phyloP scores from a whole-genome alignment of 1,140 invertebrate species.

The Heliconius melpomene region DNA sequence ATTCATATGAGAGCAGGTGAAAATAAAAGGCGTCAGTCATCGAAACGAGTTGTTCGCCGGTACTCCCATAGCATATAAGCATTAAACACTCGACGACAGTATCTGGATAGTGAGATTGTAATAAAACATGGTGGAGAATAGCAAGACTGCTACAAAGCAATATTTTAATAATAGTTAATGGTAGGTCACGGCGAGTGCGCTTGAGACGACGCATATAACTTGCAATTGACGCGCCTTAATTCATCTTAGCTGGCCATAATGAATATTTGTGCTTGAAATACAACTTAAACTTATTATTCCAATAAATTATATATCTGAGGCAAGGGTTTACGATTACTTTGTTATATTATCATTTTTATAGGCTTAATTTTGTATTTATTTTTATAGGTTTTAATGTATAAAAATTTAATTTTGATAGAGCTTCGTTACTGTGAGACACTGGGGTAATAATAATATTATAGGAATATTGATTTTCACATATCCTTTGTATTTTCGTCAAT shows the following conservation, averaged over 20 bases:
- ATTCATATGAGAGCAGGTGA: constrained; percentile 58
- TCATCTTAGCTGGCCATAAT: constrained; percentile 58
- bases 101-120: constrained; percentile 61
- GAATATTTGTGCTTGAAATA: constrained; percentile 25
- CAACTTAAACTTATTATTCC: constrained; percentile 8
- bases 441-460: no score
- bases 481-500: no score
- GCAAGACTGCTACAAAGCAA: constrained; percentile 69
- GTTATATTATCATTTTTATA: background rate
- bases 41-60: constrained; percentile 22
- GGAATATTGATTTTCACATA: no score
- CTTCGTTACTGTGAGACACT: background rate
- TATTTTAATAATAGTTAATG: constrained; percentile 79
- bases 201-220: constrained; percentile 72
- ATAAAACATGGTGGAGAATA: constrained; percentile 75
- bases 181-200: constrained; percentile 64
- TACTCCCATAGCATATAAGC: constrained; percentile 63
- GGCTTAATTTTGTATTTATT: background rate
- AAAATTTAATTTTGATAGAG: background rate
- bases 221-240: constrained; percentile 68
- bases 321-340: background rate
- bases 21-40: constrained; percentile 65
- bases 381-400: background rate
- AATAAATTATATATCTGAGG: constrained; percentile 3
- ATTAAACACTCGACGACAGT: constrained; percentile 74